Evolutionary conservation across 2,113 vertebrate species (phyloP).

Genomic region (Desmodus rotundus): DNA sequence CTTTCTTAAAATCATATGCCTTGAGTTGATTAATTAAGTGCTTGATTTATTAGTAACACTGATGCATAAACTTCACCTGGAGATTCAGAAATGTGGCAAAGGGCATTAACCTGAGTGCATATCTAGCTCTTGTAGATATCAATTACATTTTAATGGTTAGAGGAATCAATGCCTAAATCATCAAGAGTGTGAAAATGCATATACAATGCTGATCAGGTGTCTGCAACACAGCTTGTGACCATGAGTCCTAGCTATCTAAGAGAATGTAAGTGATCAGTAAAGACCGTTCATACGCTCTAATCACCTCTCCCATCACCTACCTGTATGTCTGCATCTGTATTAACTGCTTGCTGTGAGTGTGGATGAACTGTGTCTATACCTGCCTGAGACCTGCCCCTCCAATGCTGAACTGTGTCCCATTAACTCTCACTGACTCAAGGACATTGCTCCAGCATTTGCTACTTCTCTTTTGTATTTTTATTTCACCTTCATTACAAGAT

Average conservation of each 20-base stretch:
- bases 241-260: neutral
- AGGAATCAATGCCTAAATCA: neutral
- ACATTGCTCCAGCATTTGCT: neutral
- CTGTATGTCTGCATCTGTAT: neutral
- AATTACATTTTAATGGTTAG: neutral
- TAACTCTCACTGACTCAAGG: neutral
- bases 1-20: constrained; percentile 14
- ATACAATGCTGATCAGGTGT: neutral
- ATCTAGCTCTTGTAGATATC: neutral
- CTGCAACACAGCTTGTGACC: neutral
- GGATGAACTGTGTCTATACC: neutral
- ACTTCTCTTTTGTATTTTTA: neutral
- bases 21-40: constrained; percentile 42
- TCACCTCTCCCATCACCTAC: neutral
- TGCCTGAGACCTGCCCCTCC: neutral
- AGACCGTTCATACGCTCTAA: neutral
- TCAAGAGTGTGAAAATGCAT: neutral
- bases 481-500: neutral
- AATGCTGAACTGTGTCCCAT: neutral
- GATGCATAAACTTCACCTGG: neutral
- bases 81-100: neutral
- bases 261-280: neutral
- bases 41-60: constrained; percentile 39
- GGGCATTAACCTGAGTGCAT: neutral
- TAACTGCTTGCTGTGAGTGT: neutral